Evolutionary conservation across 2,888 invertebrate species (phyloP).

Genomic region (Silvanus unidentatus): DNA sequence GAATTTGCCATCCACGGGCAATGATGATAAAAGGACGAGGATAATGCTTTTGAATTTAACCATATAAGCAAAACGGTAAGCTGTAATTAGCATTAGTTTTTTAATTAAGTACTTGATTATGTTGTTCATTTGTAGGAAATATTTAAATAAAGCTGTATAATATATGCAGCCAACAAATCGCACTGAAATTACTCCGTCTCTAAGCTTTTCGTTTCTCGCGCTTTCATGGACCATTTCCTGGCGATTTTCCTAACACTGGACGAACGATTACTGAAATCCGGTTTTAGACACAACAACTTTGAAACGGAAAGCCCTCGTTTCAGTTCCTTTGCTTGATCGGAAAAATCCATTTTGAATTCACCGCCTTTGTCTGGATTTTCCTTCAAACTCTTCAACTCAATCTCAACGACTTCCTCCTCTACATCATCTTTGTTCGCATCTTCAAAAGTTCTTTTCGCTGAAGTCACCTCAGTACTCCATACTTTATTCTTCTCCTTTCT

Average conservation of each 20-base stretch:
- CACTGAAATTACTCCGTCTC: too few relatives aligned
- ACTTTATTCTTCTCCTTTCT: conserved; percentile 13
- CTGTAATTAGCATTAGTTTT: too few relatives aligned
- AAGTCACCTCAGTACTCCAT: conserved; percentile 38
- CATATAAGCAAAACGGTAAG: too few relatives aligned
- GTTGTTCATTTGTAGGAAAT: too few relatives aligned
- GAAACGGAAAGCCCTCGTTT: conserved; percentile 5
- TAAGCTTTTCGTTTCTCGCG: neutral
- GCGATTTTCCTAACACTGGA: conserved; percentile 46
- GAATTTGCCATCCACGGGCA: too few relatives aligned
- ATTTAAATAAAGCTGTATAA: too few relatives aligned
- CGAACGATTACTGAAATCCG: conserved; percentile 50
- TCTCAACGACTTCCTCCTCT: conserved; percentile 13
- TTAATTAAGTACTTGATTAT: too few relatives aligned
- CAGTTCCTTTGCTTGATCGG: neutral
- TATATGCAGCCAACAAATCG: too few relatives aligned
- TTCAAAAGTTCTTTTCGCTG: neutral
- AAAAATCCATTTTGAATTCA: neutral
- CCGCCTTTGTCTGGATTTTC: conserved; percentile 5
- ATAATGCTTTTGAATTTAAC: too few relatives aligned
- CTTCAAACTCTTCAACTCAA: conserved; percentile 1
- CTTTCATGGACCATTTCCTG: conserved; percentile 28
- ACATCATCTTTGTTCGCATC: conserved; percentile 10
- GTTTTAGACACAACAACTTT: conserved; percentile 39
- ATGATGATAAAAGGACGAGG: too few relatives aligned